Evolutionary conservation across 2,797 vertebrate species (phyloP).

Genomic region (Benthosema pterotum): DNA sequence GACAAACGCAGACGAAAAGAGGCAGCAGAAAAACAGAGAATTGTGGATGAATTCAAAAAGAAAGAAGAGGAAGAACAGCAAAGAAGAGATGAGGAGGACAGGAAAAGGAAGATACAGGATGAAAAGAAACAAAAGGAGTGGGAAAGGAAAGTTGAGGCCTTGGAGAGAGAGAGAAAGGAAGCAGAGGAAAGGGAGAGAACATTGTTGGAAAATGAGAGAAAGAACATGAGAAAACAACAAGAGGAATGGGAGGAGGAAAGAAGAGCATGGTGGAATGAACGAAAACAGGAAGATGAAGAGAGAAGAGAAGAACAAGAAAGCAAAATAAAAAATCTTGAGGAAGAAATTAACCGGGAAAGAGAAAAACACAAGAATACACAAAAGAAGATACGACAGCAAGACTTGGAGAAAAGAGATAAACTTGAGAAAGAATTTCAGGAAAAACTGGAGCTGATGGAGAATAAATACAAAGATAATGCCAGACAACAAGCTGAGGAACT

Average conservation of each 20-base stretch:
- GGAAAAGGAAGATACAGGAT: not conserved
- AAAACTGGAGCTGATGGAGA: not conserved
- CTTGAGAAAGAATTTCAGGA: not conserved
- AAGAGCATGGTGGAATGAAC: not conserved
- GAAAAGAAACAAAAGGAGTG: not conserved
- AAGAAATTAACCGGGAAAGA: too few species aligned
- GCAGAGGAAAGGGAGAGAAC: too few species aligned
- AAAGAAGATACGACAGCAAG: not conserved
- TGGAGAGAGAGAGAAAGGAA: too few species aligned
- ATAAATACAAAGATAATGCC: slow-evolving; percentile 1
- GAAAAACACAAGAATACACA: too few species aligned
- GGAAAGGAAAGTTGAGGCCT: too few species aligned
- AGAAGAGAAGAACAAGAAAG: not conserved
- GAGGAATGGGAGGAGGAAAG: not conserved
- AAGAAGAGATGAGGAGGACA: not conserved
- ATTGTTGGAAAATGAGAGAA: not conserved
- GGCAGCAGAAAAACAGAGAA: too few species aligned
- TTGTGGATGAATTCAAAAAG: not conserved
- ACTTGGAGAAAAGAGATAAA: not conserved
- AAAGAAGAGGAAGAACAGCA: not conserved
- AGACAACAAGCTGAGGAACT: slow-evolving; percentile 9
- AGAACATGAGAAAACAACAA: too few species aligned
- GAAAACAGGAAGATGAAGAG: not conserved
- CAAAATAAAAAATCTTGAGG: not conserved
- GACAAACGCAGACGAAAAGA: not conserved